Evolutionary conservation across 2,113 vertebrate species (phyloP).

Genomic region (Todiramphus saurophagus): DNA sequence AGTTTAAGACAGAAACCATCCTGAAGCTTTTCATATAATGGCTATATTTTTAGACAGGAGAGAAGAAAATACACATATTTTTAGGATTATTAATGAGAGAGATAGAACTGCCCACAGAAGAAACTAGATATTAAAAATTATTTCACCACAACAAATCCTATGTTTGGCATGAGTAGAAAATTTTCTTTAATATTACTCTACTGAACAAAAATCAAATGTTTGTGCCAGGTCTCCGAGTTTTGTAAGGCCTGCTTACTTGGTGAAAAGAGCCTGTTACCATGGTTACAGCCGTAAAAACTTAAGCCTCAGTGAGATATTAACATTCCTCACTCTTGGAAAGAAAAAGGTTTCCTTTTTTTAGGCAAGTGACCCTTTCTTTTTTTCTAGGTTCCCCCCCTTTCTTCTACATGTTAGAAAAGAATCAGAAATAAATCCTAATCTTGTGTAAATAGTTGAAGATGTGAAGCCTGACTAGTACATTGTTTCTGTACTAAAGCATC

Average conservation of each 20-base stretch:
- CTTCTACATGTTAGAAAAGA: conserved; percentile 63
- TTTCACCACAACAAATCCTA: conserved; percentile 52
- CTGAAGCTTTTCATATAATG: background rate
- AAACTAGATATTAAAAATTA: conserved; percentile 29
- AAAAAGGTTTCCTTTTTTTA: conserved; percentile 67
- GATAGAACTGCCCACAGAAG: background rate
- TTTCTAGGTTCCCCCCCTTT: conserved; percentile 34
- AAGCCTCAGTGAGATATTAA: conserved; percentile 86
- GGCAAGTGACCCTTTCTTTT: conserved; percentile 65
- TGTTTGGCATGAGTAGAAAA: conserved; percentile 61
- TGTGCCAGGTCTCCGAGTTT: conserved; percentile 68
- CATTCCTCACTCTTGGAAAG: conserved; percentile 82
- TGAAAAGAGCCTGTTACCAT: conserved; percentile 82
- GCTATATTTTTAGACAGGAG: background rate
- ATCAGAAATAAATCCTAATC: conserved; percentile 69
- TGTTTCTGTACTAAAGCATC: conserved; percentile 63
- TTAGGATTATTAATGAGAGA: background rate
- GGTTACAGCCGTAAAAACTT: conserved; percentile 84
- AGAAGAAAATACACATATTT: background rate
- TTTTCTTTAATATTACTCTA: conserved; percentile 66
- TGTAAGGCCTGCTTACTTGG: conserved; percentile 78
- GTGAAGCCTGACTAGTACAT: conserved; percentile 52
- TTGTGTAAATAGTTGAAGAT: conserved; percentile 68
- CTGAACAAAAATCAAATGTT: conserved; percentile 73
- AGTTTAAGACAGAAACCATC: background rate